A percentile compares a stretch with the other conserved stretches of the same genome.
These are phyloP conservation scores for Excalfactoria chinensis DNA, from an alignment of 2,113 vertebrate species.

Conservation along the genomic window DNA sequence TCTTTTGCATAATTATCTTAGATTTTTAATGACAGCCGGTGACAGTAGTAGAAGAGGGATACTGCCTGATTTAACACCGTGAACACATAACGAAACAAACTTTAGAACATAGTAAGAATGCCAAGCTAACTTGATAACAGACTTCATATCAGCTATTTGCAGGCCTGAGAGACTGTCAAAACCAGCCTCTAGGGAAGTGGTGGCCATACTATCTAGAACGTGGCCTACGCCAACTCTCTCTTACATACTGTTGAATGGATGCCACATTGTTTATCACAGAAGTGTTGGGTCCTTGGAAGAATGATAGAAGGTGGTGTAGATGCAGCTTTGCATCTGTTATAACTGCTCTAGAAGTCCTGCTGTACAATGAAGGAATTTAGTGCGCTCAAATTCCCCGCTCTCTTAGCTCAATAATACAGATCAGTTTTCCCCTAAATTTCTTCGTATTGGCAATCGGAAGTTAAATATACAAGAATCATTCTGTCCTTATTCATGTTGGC, in stretches of 20 bases:
- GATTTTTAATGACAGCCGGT: neutral
- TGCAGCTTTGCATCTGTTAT: neutral
- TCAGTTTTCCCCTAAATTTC: constrained; percentile 39
- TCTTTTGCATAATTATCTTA: neutral
- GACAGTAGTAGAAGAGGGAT: constrained; percentile 59
- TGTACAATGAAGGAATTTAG: constrained; percentile 58
- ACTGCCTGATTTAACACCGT: constrained; percentile 59
- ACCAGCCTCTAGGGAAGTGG: constrained; percentile 51
- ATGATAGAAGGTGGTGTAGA: constrained; percentile 10
- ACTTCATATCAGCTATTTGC: constrained; percentile 17
- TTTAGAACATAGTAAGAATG: constrained; percentile 57
- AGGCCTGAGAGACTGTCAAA: constrained; percentile 46
- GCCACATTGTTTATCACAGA: constrained; percentile 56
- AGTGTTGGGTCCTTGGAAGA: constrained; percentile 56
- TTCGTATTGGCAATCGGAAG: constrained; percentile 63
- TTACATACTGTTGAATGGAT: constrained; percentile 66
- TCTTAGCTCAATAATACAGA: constrained; percentile 11
- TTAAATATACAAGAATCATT: constrained; percentile 69
- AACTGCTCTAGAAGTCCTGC: constrained; percentile 34
- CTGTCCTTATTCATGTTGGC: constrained; percentile 16
- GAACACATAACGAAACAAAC: constrained; percentile 71
- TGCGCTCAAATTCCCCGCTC: constrained; percentile 27
- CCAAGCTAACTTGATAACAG: constrained; percentile 55
- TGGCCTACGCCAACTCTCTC: constrained; percentile 66
- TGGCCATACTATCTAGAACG: constrained; percentile 16